A percentile compares a stretch with the other conserved stretches of the same genome.
These are phyloP conservation scores for Chrysolina americana DNA, from an alignment of 2,888 invertebrate species.

Conservation along the genomic window DNA sequence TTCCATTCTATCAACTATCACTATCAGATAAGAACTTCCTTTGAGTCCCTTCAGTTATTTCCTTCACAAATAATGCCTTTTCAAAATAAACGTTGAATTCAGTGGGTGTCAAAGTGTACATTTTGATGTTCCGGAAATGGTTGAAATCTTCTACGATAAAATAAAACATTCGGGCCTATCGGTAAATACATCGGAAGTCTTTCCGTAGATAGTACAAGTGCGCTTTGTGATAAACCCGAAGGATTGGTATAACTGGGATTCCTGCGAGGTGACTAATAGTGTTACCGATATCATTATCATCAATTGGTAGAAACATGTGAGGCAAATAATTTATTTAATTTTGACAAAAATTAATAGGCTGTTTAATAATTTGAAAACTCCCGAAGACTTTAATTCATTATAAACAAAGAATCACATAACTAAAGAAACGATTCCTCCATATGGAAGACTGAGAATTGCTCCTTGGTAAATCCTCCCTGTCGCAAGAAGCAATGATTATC, in stretches of 20 bases:
- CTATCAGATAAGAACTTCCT: background rate
- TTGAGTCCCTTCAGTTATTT: background rate
- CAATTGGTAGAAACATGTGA: too few relatives aligned
- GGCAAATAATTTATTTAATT: too few relatives aligned
- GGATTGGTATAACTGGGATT: background rate
- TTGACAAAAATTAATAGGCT: too few relatives aligned
- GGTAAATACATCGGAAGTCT: background rate
- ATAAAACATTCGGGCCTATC: background rate
- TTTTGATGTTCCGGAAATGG: slow-evolving; percentile 11
- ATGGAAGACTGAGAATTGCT: too few relatives aligned
- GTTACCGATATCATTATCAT: background rate
- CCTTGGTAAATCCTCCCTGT: too few relatives aligned
- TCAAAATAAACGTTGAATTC: background rate
- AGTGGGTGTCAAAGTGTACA: slow-evolving; percentile 4
- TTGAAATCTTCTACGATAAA: background rate
- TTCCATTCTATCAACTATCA: too few relatives aligned
- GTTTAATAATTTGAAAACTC: too few relatives aligned
- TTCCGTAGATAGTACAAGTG: slow-evolving; percentile 3
- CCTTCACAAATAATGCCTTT: background rate
- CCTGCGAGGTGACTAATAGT: background rate
- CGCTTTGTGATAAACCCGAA: background rate
- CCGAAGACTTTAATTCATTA: too few relatives aligned
- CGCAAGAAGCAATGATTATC: too few relatives aligned
- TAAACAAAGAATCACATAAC: too few relatives aligned
- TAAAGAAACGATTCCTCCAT: too few relatives aligned